Evolutionary conservation across 2,797 vertebrate species (phyloP), one percentile per base, ranked within the genome.

Genomic region (Karalla daura): DNA sequence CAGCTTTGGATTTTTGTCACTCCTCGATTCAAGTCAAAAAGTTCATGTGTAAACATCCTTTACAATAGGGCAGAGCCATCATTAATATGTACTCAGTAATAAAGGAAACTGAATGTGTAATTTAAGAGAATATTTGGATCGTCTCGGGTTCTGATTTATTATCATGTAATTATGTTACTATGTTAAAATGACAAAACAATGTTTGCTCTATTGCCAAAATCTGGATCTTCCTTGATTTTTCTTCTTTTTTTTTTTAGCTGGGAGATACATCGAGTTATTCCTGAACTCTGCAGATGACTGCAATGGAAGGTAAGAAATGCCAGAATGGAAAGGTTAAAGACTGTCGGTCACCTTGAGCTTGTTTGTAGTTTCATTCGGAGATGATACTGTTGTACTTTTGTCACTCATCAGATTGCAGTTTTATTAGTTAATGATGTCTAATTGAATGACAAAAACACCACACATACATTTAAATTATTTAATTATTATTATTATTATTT

Each of bases 251-350:
- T 46, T 53, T 75, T 63, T 67, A 99, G 97, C 94, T 11, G 80
- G 89, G 43, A 64, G 94, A 66, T 95, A 95, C 78, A 84, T 99
- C 15, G 94, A 98, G 77, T 83, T 98, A 54, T 96, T 95, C 83
- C 93, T 99, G 83, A 97, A 97, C 58, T 93, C 95, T 4, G 7
- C 2, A 3, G 2, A 47, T 3, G 32, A 67, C 0, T 44, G 5
- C 15, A 39, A 67, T 0, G 0, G 60, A 25, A 60, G 66, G 70
- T 78, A 56, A 84, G 62, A 67, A 63, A 32, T 40, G n/a, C n/a
- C 17, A 5, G 49, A 8, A n/a, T n/a, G n/a, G n/a, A n/a, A n/a
- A n/a, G n/a, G n/a, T n/a, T n/a, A n/a, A n/a, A n/a, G n/a, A n/a
- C n/a, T n/a, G n/a, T n/a, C n/a, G n/a, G n/a, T n/a, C n/a, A n/a